Evolutionary conservation across 2,797 vertebrate genomes (phyloP).

Genomic region (Aldrovandia affinis): DNA sequence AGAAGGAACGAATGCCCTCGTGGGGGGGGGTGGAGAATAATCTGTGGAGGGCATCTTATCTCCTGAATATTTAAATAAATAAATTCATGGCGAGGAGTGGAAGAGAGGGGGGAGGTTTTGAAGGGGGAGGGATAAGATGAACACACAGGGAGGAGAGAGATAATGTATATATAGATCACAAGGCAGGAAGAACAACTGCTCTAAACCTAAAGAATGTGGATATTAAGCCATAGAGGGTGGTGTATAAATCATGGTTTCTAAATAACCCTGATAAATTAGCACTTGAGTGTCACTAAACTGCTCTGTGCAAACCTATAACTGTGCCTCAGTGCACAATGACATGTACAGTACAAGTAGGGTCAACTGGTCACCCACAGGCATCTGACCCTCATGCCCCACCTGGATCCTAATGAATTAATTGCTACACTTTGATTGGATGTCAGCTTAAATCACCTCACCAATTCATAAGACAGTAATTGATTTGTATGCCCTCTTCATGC

Average conservation of each 20-base stretch:
- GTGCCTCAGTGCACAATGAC: background rate
- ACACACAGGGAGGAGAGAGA: background rate
- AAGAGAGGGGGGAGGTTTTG: background rate
- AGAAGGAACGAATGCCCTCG: background rate
- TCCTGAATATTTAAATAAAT: slow-evolving; percentile 22
- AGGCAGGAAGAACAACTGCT: too few relatives aligned
- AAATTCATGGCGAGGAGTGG: background rate
- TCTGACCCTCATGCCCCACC: background rate
- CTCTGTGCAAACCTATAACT: background rate
- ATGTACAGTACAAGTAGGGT: background rate
- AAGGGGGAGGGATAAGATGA: background rate
- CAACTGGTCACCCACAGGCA: background rate
- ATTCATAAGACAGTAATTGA: background rate
- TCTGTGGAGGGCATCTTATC: slow-evolving; percentile 8
- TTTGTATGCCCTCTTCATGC: background rate
- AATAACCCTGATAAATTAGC: background rate
- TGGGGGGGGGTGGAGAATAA: background rate
- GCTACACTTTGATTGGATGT: background rate
- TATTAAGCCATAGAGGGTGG: background rate
- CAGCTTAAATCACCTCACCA: background rate
- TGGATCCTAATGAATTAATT: background rate
- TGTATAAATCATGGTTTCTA: background rate
- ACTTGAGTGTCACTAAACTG: background rate
- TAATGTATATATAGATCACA: background rate
- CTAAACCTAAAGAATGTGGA: background rate